Evolutionary conservation across 1,140 invertebrate species (phyloP).

Genomic region (Listronotus oregonensis): DNA sequence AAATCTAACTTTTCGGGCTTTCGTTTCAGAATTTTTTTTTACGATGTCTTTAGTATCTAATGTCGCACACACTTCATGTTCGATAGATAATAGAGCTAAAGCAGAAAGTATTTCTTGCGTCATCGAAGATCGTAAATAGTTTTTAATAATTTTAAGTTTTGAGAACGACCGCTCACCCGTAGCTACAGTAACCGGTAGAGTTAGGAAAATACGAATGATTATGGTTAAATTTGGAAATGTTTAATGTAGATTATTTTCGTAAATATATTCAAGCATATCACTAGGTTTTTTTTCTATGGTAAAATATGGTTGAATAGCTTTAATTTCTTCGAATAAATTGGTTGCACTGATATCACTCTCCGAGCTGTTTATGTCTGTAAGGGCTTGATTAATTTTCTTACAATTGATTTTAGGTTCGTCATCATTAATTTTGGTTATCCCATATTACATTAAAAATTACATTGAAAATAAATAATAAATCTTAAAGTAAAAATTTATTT

Average conservation of each 20-base stretch:
- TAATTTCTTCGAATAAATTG: constrained; percentile 16
- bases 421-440: constrained; percentile 13
- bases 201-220: background rate
- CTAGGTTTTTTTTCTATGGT: constrained; percentile 3
- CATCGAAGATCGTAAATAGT: constrained; percentile 14
- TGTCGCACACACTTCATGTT: constrained; percentile 5
- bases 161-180: constrained; percentile 4
- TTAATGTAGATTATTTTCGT: background rate
- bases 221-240: constrained; percentile 10
- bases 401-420: constrained; percentile 6
- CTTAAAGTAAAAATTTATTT: constrained; percentile 18
- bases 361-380: constrained; percentile 19
- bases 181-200: background rate
- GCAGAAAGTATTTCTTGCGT: background rate
- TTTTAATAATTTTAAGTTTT: constrained; percentile 16
- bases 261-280: background rate
- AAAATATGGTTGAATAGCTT: constrained; percentile 13
- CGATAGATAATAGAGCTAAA: background rate
- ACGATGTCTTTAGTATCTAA: constrained; percentile 3
- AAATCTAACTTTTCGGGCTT: background rate
- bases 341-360: constrained; percentile 19
- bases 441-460: constrained; percentile 14
- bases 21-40: constrained; percentile 9
- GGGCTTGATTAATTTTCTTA: constrained; percentile 6
- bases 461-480: background rate